Base-by-base conservation (phyloP, 1,140 invertebrate genomes). In the Steinernema khuongi region DNA sequence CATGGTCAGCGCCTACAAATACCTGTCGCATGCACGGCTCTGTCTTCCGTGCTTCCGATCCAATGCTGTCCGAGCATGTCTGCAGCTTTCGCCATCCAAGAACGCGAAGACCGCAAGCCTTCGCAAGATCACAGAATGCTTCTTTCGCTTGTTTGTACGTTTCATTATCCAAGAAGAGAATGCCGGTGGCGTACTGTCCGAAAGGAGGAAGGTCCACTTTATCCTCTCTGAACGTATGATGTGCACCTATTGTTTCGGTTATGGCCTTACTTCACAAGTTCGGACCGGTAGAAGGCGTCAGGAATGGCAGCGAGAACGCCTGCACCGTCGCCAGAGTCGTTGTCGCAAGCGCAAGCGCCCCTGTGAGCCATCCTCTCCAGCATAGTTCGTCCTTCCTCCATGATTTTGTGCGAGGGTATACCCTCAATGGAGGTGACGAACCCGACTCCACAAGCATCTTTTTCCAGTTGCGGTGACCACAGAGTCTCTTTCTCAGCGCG, bases 401-500 rank as follows among this genome's bases (percentile, higher is more conserved):
- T 88, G 82, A 99, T 95, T 92, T 96, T 94, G 88, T 97, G 92
- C 73, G 92, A 92, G 75, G 90, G 89, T 82, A 90, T 90, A 77
- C 96, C 96, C 89, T 99, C 93, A 86, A 99, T 97, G 86, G 93
- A 92, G 81, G 96, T 95, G 79, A 99, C 94, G 88, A 97, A 99
- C 77, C 96, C 96, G 82, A 99, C 96, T 75, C 96, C 96, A 85
- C 96, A 99, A 75, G 95, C 94, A 86, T 97, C 96, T 83, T 91
- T 92, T 88, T 98, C 96, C 83, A 91, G 90, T 78, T 89, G 89
- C 60, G 95, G 94, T 88, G 96, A 92, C 88, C 98, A 99, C 77
- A 99, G 90, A 86, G 94, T 94, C 88, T 92, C 89, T 79, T 81
- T 74, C 29, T 75, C 79, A 7, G 75, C 76, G 22, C 77, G 66